Base-by-base conservation (phyloP, 2,888 invertebrate species). In the Chaetoderma sp. region DNA sequence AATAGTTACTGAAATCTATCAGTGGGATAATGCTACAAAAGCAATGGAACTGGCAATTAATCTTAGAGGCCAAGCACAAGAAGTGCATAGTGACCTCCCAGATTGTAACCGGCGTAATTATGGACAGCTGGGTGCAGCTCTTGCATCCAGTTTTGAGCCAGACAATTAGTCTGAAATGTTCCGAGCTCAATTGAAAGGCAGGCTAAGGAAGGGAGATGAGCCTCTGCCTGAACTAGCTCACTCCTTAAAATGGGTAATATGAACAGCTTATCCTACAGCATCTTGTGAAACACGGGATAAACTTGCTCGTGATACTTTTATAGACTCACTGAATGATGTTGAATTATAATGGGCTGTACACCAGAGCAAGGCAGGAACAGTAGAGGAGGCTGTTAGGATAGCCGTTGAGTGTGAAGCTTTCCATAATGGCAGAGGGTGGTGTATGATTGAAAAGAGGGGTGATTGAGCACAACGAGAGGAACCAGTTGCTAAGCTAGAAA, bases 201-300 rank as follows among this genome's bases (percentile, higher is more conserved):
- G 60, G 28, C 21, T 56, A 5, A 39, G 47, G 42, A 62, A 54
- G 6, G 63, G 57, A 55, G 60, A 67, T 50, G 71, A 73, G 47
- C 28, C 69, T 4, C 49, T 69, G 1, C 62, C 70, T 1, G 69
- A 74, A 49, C 39, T 72, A n/a, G 71, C 68, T 21, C 70, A 70
- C 36, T 28, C 65, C 2, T 60, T 72, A 4, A 56, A 56, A 21
- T 25, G 27, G 49, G 13, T 49, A 23, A 2, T 27, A 25, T 27
- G 3, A 2, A 23, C 21, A 25, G 49, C 49, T 16, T 49, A 49
- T 25, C 49, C 49, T 13, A 13, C 21, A 49, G 49, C 3, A 4
- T 2, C 18, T 3, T 25, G 4, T 21, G 25, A 49, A 23, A 16
- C 3, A 4, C 21, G 21, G 21, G 49, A 49, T 49, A 49, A 23